These are phyloP conservation scores for Drosophila burlai DNA, from an alignment of 1,140 invertebrate species.

Conservation along the genomic window DNA sequence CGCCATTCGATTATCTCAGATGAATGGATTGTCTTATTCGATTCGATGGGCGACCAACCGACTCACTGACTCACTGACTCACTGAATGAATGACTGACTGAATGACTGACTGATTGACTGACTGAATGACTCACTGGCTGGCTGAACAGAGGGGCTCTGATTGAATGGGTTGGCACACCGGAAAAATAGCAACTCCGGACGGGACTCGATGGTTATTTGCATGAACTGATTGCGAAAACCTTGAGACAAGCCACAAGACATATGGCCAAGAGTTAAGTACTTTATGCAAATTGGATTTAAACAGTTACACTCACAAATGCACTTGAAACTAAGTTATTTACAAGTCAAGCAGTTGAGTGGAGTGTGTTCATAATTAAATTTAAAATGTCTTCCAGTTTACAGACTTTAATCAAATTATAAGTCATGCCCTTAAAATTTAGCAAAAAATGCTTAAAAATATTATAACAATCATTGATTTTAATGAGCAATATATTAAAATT, in stretches of 20 bases:
- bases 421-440: not conserved
- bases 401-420: not conserved
- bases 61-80: conserved; percentile 14
- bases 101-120: not conserved
- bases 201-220: conserved; percentile 63
- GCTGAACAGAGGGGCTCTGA: conserved; percentile 6
- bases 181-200: conserved; percentile 28
- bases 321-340: not conserved
- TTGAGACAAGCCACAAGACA: conserved; percentile 64
- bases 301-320: conserved; percentile 29
- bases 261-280: conserved; percentile 45
- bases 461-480: not conserved
- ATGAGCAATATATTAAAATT: not conserved
- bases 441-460: not conserved
- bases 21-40: conserved; percentile 80
- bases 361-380: not conserved
- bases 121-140: conserved; percentile 1
- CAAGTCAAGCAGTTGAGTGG: not conserved
- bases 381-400: too few relatives aligned
- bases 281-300: conserved; percentile 68
- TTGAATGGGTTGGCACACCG: conserved; percentile 6
- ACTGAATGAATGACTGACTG: conserved; percentile 2
- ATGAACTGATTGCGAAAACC: conserved; percentile 69
- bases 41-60: conserved; percentile 58
- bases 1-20: conserved; percentile 76